Evolutionary conservation across 2,888 invertebrate species (phyloP).

Genomic region (Trachelus stipa): DNA sequence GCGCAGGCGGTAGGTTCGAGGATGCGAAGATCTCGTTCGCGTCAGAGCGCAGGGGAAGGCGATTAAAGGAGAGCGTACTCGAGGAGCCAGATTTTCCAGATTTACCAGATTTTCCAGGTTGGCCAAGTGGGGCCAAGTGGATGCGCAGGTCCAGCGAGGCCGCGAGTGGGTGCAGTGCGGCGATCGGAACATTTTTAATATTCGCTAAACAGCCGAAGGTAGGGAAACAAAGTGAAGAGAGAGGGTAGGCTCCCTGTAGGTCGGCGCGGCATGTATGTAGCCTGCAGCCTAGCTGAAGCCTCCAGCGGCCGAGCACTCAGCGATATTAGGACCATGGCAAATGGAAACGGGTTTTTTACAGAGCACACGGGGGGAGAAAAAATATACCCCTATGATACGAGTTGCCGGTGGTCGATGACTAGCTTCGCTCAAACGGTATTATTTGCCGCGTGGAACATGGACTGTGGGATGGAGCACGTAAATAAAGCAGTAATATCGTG

Average conservation of each 20-base stretch:
- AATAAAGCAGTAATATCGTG: constrained; percentile 10
- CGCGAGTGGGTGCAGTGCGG: background rate
- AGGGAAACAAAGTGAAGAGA: background rate
- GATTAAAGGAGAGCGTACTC: too few species aligned
- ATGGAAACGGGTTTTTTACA: constrained; percentile 7
- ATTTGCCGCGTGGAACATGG: background rate
- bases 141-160: too few species aligned
- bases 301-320: constrained; percentile 48
- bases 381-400: background rate
- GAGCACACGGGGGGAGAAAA: constrained; percentile 8
- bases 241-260: background rate
- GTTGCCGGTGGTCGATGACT: background rate
- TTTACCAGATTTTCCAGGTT: too few species aligned
- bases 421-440: background rate
- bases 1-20: constrained; percentile 25
- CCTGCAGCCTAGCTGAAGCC: background rate
- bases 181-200: constrained; percentile 22
- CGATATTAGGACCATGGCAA: constrained; percentile 46
- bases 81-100: too few species aligned
- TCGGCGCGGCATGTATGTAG: background rate
- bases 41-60: too few species aligned
- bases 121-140: too few species aligned
- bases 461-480: background rate
- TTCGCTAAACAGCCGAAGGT: constrained; percentile 25
- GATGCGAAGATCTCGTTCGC: too few species aligned